Conservation (phyloP, 2,888 invertebrate species). For the Laspeyria flexula region DNA sequence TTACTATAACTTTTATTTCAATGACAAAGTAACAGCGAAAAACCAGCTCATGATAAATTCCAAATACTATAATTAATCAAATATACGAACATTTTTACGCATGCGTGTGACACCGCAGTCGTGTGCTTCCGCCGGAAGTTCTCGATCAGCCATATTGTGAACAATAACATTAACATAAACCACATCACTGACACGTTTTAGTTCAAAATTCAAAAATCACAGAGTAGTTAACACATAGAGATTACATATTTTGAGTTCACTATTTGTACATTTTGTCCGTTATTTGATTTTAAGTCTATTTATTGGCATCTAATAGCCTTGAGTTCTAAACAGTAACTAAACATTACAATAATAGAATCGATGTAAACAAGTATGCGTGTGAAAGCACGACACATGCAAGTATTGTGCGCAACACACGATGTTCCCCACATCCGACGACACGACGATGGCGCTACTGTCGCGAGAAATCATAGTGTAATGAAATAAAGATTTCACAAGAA, state of each 20-base stretch:
- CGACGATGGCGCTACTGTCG: constrained; percentile 52
- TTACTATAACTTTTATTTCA: not conserved
- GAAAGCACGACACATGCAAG: constrained; percentile 54
- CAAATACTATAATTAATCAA: constrained; percentile 14
- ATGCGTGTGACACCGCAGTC: constrained; percentile 67
- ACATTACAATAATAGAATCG: constrained; percentile 47
- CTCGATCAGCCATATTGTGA: constrained; percentile 79
- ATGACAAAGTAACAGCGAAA: constrained; percentile 6
- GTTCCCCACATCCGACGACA: constrained; percentile 33
- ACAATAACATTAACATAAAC: constrained; percentile 73
- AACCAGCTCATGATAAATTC: not conserved
- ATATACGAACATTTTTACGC: constrained; percentile 76
- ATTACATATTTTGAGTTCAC: constrained; percentile 20
- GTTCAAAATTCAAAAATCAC: constrained; percentile 38
- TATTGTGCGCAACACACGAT: constrained; percentile 42
- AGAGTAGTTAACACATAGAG: constrained; percentile 28
- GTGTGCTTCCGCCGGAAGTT: constrained; percentile 74
- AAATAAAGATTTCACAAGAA: constrained; percentile 29
- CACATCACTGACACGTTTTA: constrained; percentile 65
- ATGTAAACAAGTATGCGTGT: constrained; percentile 57
- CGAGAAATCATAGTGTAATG: constrained; percentile 45
- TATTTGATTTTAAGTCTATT: too few species aligned
- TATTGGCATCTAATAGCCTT: constrained; percentile 20
- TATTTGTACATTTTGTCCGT: not conserved
- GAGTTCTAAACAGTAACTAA: constrained; percentile 44